These are phyloP conservation scores for Pachyuromys duprasi DNA, from an alignment of 2,797 vertebrate genomes.

Conservation along the genomic window DNA sequence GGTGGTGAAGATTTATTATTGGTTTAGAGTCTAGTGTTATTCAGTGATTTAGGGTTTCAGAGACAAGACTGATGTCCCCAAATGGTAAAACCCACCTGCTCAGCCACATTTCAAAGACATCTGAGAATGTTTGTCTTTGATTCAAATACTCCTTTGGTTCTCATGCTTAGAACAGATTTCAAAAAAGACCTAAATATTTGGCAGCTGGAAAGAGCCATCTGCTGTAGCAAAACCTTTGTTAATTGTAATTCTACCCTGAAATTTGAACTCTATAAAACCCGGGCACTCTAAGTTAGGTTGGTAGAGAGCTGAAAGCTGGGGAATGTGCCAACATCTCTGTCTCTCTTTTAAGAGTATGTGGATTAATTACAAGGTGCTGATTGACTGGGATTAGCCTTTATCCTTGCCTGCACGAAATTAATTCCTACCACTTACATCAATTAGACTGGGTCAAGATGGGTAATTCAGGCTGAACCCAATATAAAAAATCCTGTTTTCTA, in stretches of 20 bases:
- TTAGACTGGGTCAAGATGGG: slow-evolving; percentile 77
- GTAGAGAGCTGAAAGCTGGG: slow-evolving; percentile 51
- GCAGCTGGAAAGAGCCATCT: slow-evolving; percentile 58
- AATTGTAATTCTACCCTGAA: slow-evolving; percentile 74
- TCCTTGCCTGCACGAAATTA: slow-evolving; percentile 83
- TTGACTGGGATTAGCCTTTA: slow-evolving; percentile 83
- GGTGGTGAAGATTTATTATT: neutral
- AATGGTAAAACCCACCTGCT: slow-evolving; percentile 12
- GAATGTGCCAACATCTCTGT: slow-evolving; percentile 41
- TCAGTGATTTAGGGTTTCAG: slow-evolving; percentile 42
- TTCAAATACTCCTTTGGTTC: slow-evolving; percentile 28
- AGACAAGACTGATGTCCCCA: neutral
- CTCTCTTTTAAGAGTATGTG: slow-evolving; percentile 56
- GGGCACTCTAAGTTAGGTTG: slow-evolving; percentile 43
- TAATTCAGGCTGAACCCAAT: slow-evolving; percentile 70
- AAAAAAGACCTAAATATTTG: slow-evolving; percentile 38
- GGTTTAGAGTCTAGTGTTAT: neutral
- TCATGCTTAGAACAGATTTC: slow-evolving; percentile 59
- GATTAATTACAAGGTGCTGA: slow-evolving; percentile 85
- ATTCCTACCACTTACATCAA: slow-evolving; percentile 84
- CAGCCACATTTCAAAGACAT: slow-evolving; percentile 34
- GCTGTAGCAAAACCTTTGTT: slow-evolving; percentile 59
- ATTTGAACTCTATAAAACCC: slow-evolving; percentile 62
- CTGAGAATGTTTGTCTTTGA: neutral
- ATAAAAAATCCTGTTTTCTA: slow-evolving; percentile 66